Conservation (phyloP, 2,888 invertebrate species). For the Leptopilina myrica region DNA sequence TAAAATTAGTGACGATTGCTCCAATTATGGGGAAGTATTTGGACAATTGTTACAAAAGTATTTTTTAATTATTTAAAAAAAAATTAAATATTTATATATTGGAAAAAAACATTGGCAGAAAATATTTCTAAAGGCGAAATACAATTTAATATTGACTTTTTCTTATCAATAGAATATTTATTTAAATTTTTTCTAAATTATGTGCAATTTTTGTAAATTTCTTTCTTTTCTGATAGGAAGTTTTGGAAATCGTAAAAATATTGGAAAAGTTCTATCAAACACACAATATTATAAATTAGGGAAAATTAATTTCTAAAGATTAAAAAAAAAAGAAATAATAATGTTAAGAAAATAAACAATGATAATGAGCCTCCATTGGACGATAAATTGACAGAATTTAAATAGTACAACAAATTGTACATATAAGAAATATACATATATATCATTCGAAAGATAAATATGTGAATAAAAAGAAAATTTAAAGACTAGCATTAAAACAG, state of each 20-base stretch:
- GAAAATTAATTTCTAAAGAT: neutral
- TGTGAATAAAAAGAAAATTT: neutral
- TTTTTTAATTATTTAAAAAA: neutral
- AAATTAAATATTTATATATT: neutral
- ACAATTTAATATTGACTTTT: no score
- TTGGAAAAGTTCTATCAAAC: neutral
- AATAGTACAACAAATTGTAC: slow-evolving; percentile 39
- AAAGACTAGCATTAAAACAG: slow-evolving; percentile 29
- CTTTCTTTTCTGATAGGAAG: neutral
- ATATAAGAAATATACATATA: slow-evolving; percentile 26
- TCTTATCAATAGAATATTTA: no score
- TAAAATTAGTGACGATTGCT: slow-evolving; percentile 53
- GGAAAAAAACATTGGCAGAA: neutral
- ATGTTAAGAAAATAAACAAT: no score
- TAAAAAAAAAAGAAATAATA: neutral
- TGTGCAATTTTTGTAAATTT: no score
- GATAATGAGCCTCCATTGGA: neutral
- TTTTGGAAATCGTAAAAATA: slow-evolving; percentile 10
- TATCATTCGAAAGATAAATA: slow-evolving; percentile 34
- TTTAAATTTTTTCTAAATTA: no score
- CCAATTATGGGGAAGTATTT: slow-evolving; percentile 72
- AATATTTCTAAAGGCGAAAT: no score
- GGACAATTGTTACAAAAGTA: slow-evolving; percentile 57
- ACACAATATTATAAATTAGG: slow-evolving; percentile 5
- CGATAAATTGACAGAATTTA: slow-evolving; percentile 35